Percentiles rank a stretch among this genome's conserved stretches.
Evolutionary conservation across 2,888 invertebrate genomes (phyloP).

Genomic region (Acholoe squamosa): DNA sequence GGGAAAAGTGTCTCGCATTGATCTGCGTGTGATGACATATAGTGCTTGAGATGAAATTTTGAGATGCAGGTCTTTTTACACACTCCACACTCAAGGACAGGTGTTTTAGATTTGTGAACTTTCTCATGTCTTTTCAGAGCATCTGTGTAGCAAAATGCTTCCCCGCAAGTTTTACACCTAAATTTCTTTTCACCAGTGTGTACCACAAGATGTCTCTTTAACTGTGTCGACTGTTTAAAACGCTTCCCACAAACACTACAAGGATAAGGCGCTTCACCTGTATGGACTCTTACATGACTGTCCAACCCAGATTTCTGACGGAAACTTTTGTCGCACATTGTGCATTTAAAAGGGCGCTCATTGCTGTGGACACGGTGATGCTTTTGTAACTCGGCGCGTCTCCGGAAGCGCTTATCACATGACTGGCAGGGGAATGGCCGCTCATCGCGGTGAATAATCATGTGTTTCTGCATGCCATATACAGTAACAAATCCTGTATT

Average conservation of each 20-base stretch:
- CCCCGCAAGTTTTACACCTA: constrained; percentile 15
- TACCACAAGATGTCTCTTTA: not conserved
- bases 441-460: not conserved
- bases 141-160: constrained; percentile 6
- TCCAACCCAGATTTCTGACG: not conserved
- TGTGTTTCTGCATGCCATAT: not conserved
- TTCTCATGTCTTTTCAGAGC: constrained; percentile 21
- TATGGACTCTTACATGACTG: not conserved
- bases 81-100: not conserved
- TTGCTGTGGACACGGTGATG: not conserved
- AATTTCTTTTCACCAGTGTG: constrained; percentile 26
- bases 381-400: not conserved
- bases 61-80: not conserved
- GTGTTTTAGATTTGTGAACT: not conserved
- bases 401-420: not conserved
- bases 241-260: not conserved
- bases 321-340: not conserved
- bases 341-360: not conserved
- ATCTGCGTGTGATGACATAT: not conserved
- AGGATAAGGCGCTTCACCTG: not conserved
- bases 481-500: not conserved
- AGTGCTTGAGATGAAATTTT: not conserved
- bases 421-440: not conserved
- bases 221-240: not conserved
- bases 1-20: not conserved